Base-by-base conservation (phyloP, 92 coral and sea anemone genomes). In the Chrysogorgia sp. region DNA sequence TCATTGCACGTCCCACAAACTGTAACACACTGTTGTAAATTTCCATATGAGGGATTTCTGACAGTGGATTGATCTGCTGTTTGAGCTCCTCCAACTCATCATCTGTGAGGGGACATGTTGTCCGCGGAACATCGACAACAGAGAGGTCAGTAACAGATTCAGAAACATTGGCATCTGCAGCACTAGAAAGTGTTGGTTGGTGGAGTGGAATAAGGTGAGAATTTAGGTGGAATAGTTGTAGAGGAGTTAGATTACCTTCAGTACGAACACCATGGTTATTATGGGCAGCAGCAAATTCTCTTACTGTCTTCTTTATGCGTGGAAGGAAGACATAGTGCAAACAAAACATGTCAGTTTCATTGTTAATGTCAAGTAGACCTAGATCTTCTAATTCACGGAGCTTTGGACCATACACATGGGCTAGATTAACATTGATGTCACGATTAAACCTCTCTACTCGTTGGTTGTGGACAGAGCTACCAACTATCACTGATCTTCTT, bases 61-160 rank as follows among this genome's bases (percentile, higher is more conserved):
- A 37, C 43, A 82, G 71, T 80, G 86, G 82, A 63, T 82, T 74
- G 63, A 82, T 75, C 75, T 82, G 75, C 63, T 82, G 81, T 63
- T 48, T 82, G 34, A 82, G 86, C 75, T 82, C 74, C 63, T 82
- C 81, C 62, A 82, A 64, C 81, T 82, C 86, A 64, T 47, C 74
- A 72, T 71, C 63, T 71, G 62, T 31, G 19, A 82, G 74, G 62
- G 86, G 86, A 62, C 82, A 82, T 32, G 48, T 43, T 74, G 86
- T 82, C 32, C 32, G 74, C 72, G 86, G 86, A 61, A 82, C 82
- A 45, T 82, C 63, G 40, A 82, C 75, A 37, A 12, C 12, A 12
- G 43, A 37, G 5, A 37, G 12, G n/a, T n/a, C 43, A 4, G 43
- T 12, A 37, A 37, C 43, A 37, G 43, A 4, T 37, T 37, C 43